Base-by-base conservation (phyloP, 2,888 invertebrate species). In the Acleris laterana region DNA sequence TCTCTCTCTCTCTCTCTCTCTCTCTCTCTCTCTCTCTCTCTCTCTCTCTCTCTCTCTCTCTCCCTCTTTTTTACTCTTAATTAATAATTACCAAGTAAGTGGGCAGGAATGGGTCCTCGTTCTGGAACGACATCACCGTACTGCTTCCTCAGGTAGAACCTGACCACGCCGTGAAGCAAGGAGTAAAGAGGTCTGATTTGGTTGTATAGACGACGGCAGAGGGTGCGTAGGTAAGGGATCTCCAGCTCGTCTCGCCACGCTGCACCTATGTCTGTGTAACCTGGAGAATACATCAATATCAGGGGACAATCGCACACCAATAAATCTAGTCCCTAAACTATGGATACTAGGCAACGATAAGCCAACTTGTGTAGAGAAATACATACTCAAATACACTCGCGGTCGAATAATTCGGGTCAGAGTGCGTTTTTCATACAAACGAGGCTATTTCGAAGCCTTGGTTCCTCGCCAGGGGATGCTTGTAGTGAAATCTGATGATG, bases 91-190 rank as follows among this genome's bases (percentile, higher is more conserved):
- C 96, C 96, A 68, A 96, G 80, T 66, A 96, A 86, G 90, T 96
- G 96, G 16, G 95, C 95, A 1, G 96, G 96, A 72, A 96, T 95
- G 0, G 94, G 93, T 2, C 95, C 95, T 17, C 77, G 81, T 63
- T 87, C 84, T 1, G 94, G 84, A 0, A 95, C 93, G 0, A 93
- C 70, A 0, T 93, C 85, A 0, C 95, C 95, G 76, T 95, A 96
- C 38, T 86, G 79, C 69, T 87, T 80, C 42, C 93, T 84, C 0
- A 96, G 86, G 72, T 93, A 94, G 73, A 93, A 94, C 70, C 97
- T 89, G 0, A 95, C 93, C 5, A 96, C 96, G 0, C 95, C 96
- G 83, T 97, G 97, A 0, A 97, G 87, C 28, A 96, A 85, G 20
- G 87, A 78, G 80, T 97, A 97, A 0, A 97, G 81, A 0, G 96